phyloP scores from a whole-genome alignment of 2,113 vertebrate genomes.

The Zosterops pallidus region DNA sequence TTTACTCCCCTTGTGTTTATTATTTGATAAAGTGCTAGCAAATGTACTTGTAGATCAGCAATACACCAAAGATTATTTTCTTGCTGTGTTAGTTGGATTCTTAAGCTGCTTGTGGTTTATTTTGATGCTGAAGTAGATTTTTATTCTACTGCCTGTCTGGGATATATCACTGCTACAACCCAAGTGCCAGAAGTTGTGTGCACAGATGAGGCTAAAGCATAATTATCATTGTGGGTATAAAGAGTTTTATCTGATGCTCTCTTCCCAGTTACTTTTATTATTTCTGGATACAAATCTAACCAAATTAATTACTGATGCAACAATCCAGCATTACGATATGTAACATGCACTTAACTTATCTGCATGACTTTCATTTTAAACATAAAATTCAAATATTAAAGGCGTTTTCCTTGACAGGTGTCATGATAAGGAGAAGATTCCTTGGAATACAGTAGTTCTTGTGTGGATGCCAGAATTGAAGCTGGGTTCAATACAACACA shows the following conservation, averaged over 20 bases:
- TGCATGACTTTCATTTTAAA: not conserved
- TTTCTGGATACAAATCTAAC: not conserved
- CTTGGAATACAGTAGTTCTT: not conserved
- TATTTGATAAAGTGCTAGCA: conserved; percentile 35
- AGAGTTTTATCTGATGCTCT: not conserved
- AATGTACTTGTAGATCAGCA: conserved; percentile 15
- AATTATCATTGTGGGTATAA: not conserved
- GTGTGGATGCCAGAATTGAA: not conserved
- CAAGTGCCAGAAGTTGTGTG: not conserved
- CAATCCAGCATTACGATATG: not conserved
- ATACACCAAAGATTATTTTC: conserved; percentile 13
- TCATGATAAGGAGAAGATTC: not conserved
- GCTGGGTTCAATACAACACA: fast-evolving
- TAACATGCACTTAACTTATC: not conserved
- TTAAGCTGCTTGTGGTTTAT: conserved; percentile 51
- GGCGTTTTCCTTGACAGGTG: not conserved
- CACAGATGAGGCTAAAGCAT: not conserved
- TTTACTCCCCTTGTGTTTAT: conserved; percentile 14
- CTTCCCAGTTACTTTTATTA: not conserved
- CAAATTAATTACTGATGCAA: not conserved
- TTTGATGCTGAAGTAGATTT: conserved; percentile 18
- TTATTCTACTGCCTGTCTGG: conserved; percentile 16
- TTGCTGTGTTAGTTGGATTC: conserved; percentile 45
- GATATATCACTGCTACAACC: not conserved
- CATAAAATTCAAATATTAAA: not conserved